Evolutionary conservation across 2,888 invertebrate species (phyloP), one percentile per base, ranked within the genome.

Genomic region (Melieria crassipennis): DNA sequence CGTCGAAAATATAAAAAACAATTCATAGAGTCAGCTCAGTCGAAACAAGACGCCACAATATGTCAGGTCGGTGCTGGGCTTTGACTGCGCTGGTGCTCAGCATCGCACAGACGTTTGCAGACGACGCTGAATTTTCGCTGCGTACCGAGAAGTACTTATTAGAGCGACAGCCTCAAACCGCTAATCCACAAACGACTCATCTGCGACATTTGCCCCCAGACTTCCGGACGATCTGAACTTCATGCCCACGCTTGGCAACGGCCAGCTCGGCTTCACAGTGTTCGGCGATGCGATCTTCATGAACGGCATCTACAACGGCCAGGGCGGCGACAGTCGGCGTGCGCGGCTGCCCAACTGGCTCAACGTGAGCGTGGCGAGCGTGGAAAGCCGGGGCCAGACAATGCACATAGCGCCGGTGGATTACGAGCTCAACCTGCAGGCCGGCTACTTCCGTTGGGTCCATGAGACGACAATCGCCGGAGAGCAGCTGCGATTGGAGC

Each of bases 311-410:
- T 91, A 90, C 83, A 91, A 89, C 80, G 91, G 91, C 2, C 82
- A 80, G 6, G 85, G 83, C 1, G 90, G 91, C 0, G 86, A 88
- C 57, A 90, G 90, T 75, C 89, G 88, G 68, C 87, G 91, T 7
- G 91, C 90, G 0, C 87, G 90, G 50, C 89, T 91, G 48, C 91
- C 90, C n/a, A 89, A 88, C 67, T 90, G 89, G 88, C 87, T 89
- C 4, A 90, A 90, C 77, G 85, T 90, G 13, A 70, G 55, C 55
- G 65, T 70, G 2, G 30, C 60, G 46, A 47, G 6, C 9, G 9
- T 69, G 5, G 11, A 62, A 9, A 63, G 57, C 13, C 50, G 50
- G 6, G 56, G 57, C 9, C 57, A 52, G 58, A 16, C 13, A 45
- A 60, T 62, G 11, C 1, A 42, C 11, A 57, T 63, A 42, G 48